Evolutionary conservation across 2,888 invertebrate species (phyloP).

Genomic region (Serripes groenlandicus): DNA sequence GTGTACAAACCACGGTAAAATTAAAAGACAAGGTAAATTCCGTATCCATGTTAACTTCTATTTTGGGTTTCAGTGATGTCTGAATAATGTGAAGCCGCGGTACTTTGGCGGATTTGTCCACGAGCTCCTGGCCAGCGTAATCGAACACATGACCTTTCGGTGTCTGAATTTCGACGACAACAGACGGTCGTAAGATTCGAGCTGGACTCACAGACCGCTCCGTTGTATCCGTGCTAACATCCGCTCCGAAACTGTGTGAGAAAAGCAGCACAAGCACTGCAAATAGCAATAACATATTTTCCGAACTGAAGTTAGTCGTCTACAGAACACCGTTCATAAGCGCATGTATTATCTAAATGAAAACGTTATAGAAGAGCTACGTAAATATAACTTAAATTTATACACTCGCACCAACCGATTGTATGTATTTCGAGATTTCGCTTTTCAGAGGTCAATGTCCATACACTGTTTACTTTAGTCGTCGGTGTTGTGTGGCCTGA

Average conservation of each 20-base stretch:
- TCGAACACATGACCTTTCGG: slow-evolving; percentile 1
- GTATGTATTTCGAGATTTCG: no score
- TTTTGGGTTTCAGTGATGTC: slow-evolving; percentile 31
- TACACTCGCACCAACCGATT: no score
- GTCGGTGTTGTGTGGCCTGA: no score
- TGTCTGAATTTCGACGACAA: neutral
- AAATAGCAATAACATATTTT: no score
- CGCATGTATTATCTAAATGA: no score
- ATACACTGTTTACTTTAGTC: no score
- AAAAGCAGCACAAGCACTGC: neutral
- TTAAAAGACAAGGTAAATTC: slow-evolving; percentile 44
- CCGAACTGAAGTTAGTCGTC: no score
- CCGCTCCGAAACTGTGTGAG: neutral
- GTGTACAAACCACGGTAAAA: slow-evolving; percentile 40
- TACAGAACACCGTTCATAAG: no score
- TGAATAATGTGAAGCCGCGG: slow-evolving; percentile 30
- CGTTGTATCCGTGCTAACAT: neutral
- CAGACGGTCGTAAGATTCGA: neutral
- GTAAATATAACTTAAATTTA: no score
- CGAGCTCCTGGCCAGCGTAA: slow-evolving; percentile 9
- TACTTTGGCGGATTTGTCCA: slow-evolving; percentile 6
- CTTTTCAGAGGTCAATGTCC: no score
- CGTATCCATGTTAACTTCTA: slow-evolving; percentile 44
- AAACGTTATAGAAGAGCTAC: no score
- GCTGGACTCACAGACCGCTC: neutral